These are phyloP conservation scores for Cydia pomonella DNA, from an alignment of 1,140 invertebrate genomes.

Conservation along the genomic window DNA sequence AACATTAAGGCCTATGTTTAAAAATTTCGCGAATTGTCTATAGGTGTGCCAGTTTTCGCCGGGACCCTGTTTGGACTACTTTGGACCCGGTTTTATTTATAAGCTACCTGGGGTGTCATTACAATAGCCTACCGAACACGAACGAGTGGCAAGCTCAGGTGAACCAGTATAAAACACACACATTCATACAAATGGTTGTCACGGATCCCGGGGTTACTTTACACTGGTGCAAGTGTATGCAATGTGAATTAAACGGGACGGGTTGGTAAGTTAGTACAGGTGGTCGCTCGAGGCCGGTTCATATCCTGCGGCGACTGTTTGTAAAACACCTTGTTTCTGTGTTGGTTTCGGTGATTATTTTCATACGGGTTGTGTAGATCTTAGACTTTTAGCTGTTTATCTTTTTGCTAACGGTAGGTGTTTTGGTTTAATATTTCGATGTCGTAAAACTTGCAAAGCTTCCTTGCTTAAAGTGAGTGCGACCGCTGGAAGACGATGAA, in stretches of 20 bases:
- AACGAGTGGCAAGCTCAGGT: background rate
- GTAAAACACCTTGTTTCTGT: slow-evolving; percentile 39
- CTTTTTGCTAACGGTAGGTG: background rate
- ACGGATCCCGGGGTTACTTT: background rate
- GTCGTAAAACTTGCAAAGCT: background rate
- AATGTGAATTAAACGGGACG: slow-evolving; percentile 1
- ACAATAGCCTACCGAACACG: background rate
- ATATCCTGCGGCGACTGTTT: slow-evolving; percentile 44
- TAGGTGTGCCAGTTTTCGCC: slow-evolving; percentile 18
- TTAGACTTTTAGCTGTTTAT: background rate
- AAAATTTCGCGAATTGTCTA: slow-evolving; percentile 21
- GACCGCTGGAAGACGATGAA: background rate
- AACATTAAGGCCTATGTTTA: slow-evolving; percentile 30
- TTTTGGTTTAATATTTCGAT: background rate
- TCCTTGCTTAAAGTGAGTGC: background rate
- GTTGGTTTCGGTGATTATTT: slow-evolving; percentile 23
- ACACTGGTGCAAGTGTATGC: background rate
- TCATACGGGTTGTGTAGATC: background rate
- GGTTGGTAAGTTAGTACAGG: slow-evolving; percentile 34
- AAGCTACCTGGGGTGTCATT: slow-evolving; percentile 13
- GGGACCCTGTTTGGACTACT: background rate
- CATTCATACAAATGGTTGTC: background rate
- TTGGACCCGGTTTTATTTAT: slow-evolving; percentile 18
- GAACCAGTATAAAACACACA: background rate
- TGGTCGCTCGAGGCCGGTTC: slow-evolving; percentile 35